Evolutionary conservation across 2,888 invertebrate species (phyloP), one percentile per base, ranked within the genome.

Genomic region (Lacanobia oleracea): DNA sequence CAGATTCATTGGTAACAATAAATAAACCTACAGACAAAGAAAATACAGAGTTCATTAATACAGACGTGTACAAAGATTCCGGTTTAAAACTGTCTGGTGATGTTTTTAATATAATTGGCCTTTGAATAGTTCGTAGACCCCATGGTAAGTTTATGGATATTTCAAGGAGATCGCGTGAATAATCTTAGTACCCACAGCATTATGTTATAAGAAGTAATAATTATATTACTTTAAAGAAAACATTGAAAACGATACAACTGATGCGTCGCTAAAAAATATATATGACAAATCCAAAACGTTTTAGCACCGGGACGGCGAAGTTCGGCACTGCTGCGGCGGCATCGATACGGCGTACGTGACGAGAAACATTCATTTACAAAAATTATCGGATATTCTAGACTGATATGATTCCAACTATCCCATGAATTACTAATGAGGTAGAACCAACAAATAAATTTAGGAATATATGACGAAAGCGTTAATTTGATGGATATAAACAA

Each of bases 1-100:
- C 93, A 89, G 92, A 95, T 95, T 91, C 93, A 94, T 93, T 90
- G 90, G 90, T 90, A 89, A 90, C 89, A 88, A 91, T 91, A 90
- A 89, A 91, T 89, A 89, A 88, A 89, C 84, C 84, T 77, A 81
- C 79, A 89, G 88, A 94, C 94, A 94, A 93, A 93, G 93, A 92
- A 90, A 89, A 90, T 87, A 88, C 86, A 84, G 72, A 81, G 81
- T 83, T 90, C 84, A 89, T 88, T 89, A 88, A 88, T 86, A 87
- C 82, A 86, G 53, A 85, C 77, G 75, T 80, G 81, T 89, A 88
- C 88, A 90, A 89, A 88, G 89, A 89, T 70, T 63, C 74, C 54
- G 59, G 45, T 67, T 88, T 83, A 73, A 67, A 75, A 74, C 76
- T 78, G 69, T 68, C 75, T 81, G 72, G 67, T 67, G 62, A 45